These are phyloP conservation scores for Sipha flava DNA, from an alignment of 1,140 invertebrate genomes.

Conservation along the genomic window DNA sequence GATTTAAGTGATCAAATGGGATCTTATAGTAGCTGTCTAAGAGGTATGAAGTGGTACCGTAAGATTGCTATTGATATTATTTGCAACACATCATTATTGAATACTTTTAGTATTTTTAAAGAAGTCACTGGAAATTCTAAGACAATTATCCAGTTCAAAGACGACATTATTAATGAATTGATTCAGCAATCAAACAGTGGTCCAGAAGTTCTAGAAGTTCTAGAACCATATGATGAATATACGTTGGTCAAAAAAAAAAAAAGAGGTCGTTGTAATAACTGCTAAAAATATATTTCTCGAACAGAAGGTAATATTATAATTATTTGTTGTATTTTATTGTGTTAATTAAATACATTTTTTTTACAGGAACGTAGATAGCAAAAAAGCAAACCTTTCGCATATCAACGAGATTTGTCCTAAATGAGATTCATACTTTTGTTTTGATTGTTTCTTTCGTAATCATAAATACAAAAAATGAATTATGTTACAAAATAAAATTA, in stretches of 20 bases:
- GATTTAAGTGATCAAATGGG: conserved; percentile 17
- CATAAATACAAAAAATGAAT: not conserved
- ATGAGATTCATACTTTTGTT: not conserved
- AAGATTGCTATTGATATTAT: not conserved
- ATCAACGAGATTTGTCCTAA: not conserved
- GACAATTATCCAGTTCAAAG: conserved; percentile 9
- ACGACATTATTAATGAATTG: not conserved
- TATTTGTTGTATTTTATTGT: not conserved
- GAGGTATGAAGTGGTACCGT: conserved; percentile 10
- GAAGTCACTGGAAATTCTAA: not conserved
- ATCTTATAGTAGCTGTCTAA: not conserved
- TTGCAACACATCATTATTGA: not conserved
- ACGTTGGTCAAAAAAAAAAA: not conserved
- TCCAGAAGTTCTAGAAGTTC: not conserved
- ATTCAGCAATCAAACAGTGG: not conserved
- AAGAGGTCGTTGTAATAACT: not conserved
- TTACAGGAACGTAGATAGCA: not conserved
- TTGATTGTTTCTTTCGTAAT: not conserved
- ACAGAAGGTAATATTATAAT: not conserved
- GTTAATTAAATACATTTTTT: not conserved
- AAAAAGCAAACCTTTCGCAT: not conserved
- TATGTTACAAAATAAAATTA: not conserved
- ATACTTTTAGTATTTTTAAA: not conserved
- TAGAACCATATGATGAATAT: not conserved
- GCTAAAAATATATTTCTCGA: not conserved